A percentile compares a stretch with the other conserved stretches of the same genome.
phyloP scores from a whole-genome alignment of 1,140 invertebrate species.

The Drosophila jambulina region DNA sequence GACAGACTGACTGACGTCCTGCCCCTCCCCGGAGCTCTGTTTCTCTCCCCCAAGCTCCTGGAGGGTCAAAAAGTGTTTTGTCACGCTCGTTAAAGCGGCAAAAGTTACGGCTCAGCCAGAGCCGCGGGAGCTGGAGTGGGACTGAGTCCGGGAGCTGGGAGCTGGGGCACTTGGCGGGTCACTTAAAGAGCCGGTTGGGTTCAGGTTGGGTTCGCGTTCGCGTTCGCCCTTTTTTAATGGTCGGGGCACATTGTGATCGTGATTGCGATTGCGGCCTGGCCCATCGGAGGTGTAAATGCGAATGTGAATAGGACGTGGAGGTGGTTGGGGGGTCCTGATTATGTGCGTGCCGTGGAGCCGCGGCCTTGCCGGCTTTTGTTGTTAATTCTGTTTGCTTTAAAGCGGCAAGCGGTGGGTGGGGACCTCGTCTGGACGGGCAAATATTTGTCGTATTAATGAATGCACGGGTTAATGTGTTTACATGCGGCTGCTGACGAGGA shows the following conservation, averaged over 20 bases:
- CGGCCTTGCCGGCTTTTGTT: conserved; percentile 75
- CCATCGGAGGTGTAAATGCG: conserved; percentile 8
- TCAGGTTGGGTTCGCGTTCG: conserved; percentile 1
- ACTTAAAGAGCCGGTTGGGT: conserved; percentile 16
- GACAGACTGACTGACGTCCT: not conserved
- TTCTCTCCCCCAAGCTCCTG: not conserved
- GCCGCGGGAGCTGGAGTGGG: not conserved
- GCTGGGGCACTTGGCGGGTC: not conserved
- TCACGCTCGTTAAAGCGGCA: conserved; percentile 48
- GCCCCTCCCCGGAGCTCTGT: not conserved
- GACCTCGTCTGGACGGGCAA: conserved; percentile 56
- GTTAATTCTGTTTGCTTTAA: conserved; percentile 81
- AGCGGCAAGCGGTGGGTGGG: conserved; percentile 21
- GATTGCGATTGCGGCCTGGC: conserved; percentile 25
- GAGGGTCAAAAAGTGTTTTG: conserved; percentile 30
- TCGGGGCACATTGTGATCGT: conserved; percentile 42
- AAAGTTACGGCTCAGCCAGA: conserved; percentile 51
- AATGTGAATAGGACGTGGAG: conserved; percentile 1
- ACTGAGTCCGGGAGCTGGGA: not conserved
- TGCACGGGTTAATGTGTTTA: conserved; percentile 82
- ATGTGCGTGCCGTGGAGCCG: conserved; percentile 40
- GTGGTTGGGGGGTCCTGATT: conserved; percentile 17
- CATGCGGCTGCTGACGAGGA: conserved; percentile 35
- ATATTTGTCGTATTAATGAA: conserved; percentile 81
- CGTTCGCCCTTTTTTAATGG: conserved; percentile 47